Conservation (phyloP, 1,140 invertebrate species). For the Drosophila rufa region DNA sequence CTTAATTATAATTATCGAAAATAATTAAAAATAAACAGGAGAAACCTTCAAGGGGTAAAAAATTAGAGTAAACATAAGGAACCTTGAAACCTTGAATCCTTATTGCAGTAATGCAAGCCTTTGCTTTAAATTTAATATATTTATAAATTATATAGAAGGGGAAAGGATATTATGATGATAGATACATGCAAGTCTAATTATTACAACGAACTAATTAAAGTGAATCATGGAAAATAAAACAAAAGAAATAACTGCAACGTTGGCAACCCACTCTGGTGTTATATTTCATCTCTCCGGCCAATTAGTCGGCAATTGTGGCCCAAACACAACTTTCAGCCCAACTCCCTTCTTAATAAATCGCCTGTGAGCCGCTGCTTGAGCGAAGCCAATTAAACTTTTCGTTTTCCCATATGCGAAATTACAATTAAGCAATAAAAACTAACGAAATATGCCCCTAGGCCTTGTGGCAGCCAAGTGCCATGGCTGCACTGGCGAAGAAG, state of each 20-base stretch:
- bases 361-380: conserved; percentile 23
- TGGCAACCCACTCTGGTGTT: background rate
- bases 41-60: background rate
- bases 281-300: conserved; percentile 3
- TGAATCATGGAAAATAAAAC: background rate
- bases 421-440: conserved; percentile 70
- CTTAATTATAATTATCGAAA: conserved; percentile 2
- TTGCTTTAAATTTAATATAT: too few species aligned
- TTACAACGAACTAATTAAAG: background rate
- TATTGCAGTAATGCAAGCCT: too few species aligned
- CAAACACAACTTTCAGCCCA: background rate
- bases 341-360: conserved; percentile 15
- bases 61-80: too few species aligned
- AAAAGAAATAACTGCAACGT: background rate
- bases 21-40: conserved; percentile 1
- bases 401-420: conserved; percentile 44
- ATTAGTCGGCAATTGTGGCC: conserved; percentile 22
- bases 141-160: too few species aligned
- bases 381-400: conserved; percentile 51
- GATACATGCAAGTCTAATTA: background rate
- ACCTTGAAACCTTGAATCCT: too few species aligned
- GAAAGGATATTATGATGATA: too few species aligned
- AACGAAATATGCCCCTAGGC: conserved; percentile 52
- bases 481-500: conserved; percentile 6
- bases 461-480: conserved; percentile 29